Base-by-base conservation (phyloP, 2,888 invertebrate species). In the Helobdella robusta region DNA sequence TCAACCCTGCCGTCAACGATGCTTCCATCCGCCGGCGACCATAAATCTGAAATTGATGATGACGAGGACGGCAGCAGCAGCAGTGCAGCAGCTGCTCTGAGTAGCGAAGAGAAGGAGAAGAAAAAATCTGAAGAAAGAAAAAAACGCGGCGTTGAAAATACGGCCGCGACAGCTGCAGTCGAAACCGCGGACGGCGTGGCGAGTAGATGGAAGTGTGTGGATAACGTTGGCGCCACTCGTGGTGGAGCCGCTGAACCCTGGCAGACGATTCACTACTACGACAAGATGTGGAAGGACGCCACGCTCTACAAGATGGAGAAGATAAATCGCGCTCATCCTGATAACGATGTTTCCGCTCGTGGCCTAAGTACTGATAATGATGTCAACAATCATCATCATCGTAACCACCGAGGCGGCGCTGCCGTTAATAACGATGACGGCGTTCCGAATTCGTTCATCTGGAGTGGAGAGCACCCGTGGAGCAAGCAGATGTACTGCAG, bases 161-260 rank as follows among this genome's bases (percentile, higher is more conserved):
- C n/a, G 11, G 11, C 44, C 44, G n/a, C n/a, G 44, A n/a, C 11
- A 40, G n/a, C n/a, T 40, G 56, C 56, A 20, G 28, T 1, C 8
- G 30, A n/a, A 8, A 30, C 20, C 6, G 56, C 5, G 32, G 56
- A 56, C 32, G 28, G 25, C 8, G 28, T 3, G n/a, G 56, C 25
- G 2, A 18, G n/a, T 15, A 23, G 28, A 25, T 56, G 56, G 56
- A 56, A 56, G 56, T 56, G 56, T 28, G 32, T 18, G 5, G 56
- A 56, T n/a, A 56, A 6, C 23, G 56, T 56, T 6, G 56, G 56
- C n/a, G 56, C 56, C 20, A 56, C 56, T 8, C 28, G 56, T 30
- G 25, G 28, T n/a, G 56, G 56, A 25, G 56, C 56, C 11, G 20
- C 56, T 6, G 56, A 56, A 30, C 32, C 56, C 23, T 56, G 56